Conservation (phyloP, 2,888 invertebrate genomes). For the Nasonovia ribisnigri region DNA sequence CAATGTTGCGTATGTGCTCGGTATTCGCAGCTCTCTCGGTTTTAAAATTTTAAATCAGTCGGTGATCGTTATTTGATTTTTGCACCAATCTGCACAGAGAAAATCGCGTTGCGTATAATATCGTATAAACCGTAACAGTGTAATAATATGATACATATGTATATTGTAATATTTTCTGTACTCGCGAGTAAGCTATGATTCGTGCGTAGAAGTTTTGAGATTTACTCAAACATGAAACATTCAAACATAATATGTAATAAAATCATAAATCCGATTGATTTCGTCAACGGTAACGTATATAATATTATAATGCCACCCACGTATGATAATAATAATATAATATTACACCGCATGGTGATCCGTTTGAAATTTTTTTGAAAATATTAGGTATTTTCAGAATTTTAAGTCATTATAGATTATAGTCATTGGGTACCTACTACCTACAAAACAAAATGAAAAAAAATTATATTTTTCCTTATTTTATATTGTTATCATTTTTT, state of each 20-base stretch:
- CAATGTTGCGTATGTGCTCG: background rate
- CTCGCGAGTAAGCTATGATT: background rate
- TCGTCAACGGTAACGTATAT: background rate
- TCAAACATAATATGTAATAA: background rate
- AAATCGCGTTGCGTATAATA: background rate
- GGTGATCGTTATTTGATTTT: background rate
- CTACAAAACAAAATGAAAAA: background rate
- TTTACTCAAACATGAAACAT: background rate
- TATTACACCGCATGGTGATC: background rate
- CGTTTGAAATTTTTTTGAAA: background rate
- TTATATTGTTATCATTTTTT: background rate
- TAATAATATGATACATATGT: background rate
- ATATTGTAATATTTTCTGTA: background rate
- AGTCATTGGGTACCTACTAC: too few relatives aligned
- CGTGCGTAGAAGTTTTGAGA: background rate
- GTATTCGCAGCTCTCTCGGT: background rate
- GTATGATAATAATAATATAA: too few relatives aligned
- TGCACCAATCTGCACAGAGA: background rate
- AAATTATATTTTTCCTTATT: background rate
- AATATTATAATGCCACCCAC: background rate
- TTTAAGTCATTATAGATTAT: background rate
- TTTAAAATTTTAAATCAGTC: background rate
- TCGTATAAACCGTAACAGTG: background rate
- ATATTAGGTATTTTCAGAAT: background rate
- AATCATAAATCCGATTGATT: background rate